Evolutionary conservation across 30 jellyfish, hydroid and myxozoan genomes (phyloP).

Genomic region (Phacellophora camtschatica): DNA sequence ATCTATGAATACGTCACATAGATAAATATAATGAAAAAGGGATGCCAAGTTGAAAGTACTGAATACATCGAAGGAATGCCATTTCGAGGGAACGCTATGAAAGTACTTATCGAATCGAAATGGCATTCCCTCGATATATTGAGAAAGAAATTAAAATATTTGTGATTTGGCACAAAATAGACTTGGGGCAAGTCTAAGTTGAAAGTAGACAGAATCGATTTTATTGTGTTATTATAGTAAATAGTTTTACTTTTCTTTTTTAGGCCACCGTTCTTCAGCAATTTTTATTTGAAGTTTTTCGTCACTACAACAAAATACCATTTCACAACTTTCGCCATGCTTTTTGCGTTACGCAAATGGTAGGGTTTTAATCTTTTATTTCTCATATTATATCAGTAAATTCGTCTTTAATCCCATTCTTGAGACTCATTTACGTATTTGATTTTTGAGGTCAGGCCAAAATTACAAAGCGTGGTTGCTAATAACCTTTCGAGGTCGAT

Average conservation of each 20-base stretch:
- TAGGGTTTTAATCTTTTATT: neutral
- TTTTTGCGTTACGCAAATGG: slow-evolving; percentile 99
- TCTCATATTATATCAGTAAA: neutral
- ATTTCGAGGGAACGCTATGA: no score
- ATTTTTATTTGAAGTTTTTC: slow-evolving; percentile 87
- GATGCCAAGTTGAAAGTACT: no score
- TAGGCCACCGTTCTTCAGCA: slow-evolving; percentile 81
- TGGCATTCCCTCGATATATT: neutral
- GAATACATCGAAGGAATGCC: no score
- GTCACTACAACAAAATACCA: slow-evolving; percentile 93
- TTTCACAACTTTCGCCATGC: slow-evolving; percentile 97
- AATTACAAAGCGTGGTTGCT: no score
- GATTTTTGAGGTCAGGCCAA: no score
- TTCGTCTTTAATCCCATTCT: neutral
- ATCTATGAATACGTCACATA: neutral
- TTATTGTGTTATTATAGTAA: no score
- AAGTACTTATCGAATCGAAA: neutral
- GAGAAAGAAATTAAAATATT: no score
- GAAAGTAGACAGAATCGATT: no score
- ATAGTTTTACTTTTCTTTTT: neutral
- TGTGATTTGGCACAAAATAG: neutral
- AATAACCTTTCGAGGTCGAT: no score
- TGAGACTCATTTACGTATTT: neutral
- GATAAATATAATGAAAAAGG: no score
- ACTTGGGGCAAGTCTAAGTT: no score